Base-by-base conservation (phyloP, 2,888 invertebrate species). In the Volucella bombylans region DNA sequence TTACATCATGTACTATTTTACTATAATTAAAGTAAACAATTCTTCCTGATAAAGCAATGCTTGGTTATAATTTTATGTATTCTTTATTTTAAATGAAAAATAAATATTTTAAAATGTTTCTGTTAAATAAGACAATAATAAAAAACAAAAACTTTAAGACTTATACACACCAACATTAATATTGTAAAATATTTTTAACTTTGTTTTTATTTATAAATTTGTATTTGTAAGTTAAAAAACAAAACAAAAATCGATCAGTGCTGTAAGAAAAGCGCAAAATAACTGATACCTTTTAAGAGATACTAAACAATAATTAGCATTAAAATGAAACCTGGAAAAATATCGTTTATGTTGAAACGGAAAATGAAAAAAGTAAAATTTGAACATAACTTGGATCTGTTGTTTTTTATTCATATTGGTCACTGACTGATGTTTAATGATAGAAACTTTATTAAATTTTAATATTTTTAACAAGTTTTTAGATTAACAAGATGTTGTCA, bases 21-120 rank as follows among this genome's bases (percentile, higher is more conserved):
- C n/a, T 54, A 47, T 38, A 39, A 54, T 10, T 12, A 67, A 54
- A 74, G 64, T 54, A 52, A 45, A 52, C 41, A 69, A 69, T 59
- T 79, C 82, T 83, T 83, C 82, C 82, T 74, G 14, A 62, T 54
- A 79, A 79, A 79, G 79, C 82, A n/a, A 74, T 83, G 82, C 79
- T 83, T 83, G n/a, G n/a, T 43, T 67, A 52, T 41, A 43, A 47
- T 62, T 31, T 38, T 47, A 38, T 64, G n/a, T 55, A 52, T 73
- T 15, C 4, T 8, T 39, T 41, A 31, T 43, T 59, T 12, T 49
- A 52, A 39, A 64, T 14, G 41, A 50, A 50, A 49, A 18, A 15
- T 47, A 23, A 55, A 14, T 54, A 43, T 47, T 73, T 45, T 55
- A 47, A 10, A 49, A 15, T 31, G 23, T 61, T 23, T 43, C 31